Percentiles rank a stretch among this genome's conserved stretches.
phyloP scores from a whole-genome alignment of 2,797 vertebrate species.

The Cyclura pinguis region DNA sequence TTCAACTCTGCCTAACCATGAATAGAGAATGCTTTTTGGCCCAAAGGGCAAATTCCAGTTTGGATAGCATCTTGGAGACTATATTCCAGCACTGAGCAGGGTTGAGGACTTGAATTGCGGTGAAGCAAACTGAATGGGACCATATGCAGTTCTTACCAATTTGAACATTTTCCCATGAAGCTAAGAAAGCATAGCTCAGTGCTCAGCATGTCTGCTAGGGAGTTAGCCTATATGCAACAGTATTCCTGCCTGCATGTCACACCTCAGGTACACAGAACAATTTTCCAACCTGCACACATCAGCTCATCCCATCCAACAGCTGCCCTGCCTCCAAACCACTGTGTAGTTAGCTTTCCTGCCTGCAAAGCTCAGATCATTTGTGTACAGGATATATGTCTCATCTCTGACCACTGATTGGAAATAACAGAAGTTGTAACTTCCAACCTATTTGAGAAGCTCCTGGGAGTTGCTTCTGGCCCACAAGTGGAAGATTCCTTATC shows the following conservation, averaged over 20 bases:
- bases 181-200: neutral
- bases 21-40: neutral
- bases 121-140: neutral
- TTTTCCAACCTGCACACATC: neutral
- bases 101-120: neutral
- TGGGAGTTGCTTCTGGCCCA: too few relatives aligned
- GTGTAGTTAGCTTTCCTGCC: neutral
- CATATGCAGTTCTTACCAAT: neutral
- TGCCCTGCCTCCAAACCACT: neutral
- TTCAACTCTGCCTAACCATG: neutral
- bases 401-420: neutral
- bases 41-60: neutral
- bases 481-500: neutral
- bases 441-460: too few relatives aligned
- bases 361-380: neutral
- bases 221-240: neutral
- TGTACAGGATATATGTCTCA: neutral
- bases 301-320: neutral
- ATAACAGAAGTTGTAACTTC: neutral
- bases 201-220: neutral
- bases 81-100: neutral
- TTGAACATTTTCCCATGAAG: neutral
- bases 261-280: neutral
- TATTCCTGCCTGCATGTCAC: neutral
- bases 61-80: neutral